Conservation (phyloP, 2,113 vertebrate genomes). For the Anguilla japonica region DNA sequence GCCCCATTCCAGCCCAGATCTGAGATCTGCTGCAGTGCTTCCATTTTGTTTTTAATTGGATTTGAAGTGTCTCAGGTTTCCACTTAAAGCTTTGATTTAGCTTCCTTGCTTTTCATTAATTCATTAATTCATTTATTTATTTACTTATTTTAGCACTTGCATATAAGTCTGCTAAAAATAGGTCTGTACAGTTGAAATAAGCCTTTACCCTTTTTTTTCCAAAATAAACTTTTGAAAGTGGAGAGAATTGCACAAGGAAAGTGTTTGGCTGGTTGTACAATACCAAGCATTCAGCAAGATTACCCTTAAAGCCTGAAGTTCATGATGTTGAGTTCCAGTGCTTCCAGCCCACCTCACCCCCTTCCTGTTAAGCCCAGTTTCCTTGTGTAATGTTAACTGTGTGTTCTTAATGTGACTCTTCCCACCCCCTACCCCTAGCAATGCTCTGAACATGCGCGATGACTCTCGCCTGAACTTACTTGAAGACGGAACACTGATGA, state of each 20-base stretch:
- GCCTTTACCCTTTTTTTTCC: too few relatives aligned
- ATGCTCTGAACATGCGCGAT: constrained; percentile 90
- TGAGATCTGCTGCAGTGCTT: neutral
- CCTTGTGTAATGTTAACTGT: neutral
- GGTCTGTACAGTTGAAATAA: too few relatives aligned
- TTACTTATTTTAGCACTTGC: too few relatives aligned
- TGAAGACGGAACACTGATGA: constrained; percentile 95
- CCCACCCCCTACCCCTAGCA: constrained; percentile 59
- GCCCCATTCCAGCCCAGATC: neutral
- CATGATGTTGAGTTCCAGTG: neutral
- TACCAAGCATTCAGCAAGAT: constrained; percentile 36
- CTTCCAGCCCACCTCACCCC: neutral
- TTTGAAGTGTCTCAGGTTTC: neutral
- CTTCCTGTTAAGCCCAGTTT: neutral
- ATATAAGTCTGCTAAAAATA: too few relatives aligned
- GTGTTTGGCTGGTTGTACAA: constrained; percentile 35
- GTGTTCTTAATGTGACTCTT: neutral
- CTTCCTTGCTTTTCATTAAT: neutral
- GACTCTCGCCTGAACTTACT: constrained; percentile 91
- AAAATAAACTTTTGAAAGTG: too few relatives aligned
- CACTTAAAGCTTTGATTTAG: neutral
- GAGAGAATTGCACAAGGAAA: neutral
- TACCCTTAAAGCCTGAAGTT: neutral
- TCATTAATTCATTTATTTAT: too few relatives aligned
- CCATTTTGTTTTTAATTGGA: neutral